phyloP scores from a whole-genome alignment of 2,888 invertebrate genomes.

The Norana najaformis region DNA sequence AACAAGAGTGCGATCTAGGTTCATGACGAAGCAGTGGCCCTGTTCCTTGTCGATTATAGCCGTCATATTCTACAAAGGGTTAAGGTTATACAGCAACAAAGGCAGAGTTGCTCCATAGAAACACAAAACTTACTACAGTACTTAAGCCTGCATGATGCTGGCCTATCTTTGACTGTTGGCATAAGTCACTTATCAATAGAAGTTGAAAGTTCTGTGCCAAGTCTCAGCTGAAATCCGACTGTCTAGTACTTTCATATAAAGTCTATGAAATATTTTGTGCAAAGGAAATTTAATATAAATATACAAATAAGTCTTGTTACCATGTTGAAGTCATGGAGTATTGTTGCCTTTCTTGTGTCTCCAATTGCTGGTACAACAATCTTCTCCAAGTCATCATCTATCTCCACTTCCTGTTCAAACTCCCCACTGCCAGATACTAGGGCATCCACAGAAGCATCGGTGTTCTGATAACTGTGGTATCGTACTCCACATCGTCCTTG shows the following conservation, averaged over 20 bases:
- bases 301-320: conserved; percentile 59
- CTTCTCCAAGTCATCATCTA: conserved; percentile 76
- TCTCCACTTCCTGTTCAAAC: conserved; percentile 80
- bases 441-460: conserved; percentile 27
- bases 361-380: conserved; percentile 77
- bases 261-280: too few species aligned
- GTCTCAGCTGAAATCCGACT: neutral
- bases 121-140: neutral
- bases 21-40: conserved; percentile 86
- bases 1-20: conserved; percentile 77
- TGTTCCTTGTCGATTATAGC: conserved; percentile 78
- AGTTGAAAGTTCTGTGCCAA: neutral
- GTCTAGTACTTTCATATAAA: too few species aligned
- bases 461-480: conserved; percentile 42
- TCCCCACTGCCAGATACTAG: conserved; percentile 52
- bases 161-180: neutral
- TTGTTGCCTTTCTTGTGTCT: conserved; percentile 79
- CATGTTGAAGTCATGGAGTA: conserved; percentile 87
- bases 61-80: conserved; percentile 69
- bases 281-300: neutral
- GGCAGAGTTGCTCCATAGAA: neutral
- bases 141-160: neutral
- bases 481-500: conserved; percentile 38
- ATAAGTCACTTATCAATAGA: neutral
- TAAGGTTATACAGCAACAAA: neutral